Conservation (phyloP, 2,113 vertebrate genomes). For the Centropus unirufus region DNA sequence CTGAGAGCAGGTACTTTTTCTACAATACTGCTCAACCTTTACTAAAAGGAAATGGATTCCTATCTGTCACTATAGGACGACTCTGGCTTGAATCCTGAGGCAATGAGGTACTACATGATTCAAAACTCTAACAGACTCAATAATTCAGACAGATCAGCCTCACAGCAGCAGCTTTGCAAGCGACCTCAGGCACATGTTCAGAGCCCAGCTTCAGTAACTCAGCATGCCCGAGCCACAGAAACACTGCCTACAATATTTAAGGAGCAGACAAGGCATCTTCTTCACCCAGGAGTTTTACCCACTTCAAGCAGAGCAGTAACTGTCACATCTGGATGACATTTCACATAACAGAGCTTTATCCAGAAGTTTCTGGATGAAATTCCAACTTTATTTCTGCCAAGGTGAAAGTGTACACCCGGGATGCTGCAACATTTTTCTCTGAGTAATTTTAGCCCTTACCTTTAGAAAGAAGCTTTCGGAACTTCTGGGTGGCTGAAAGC, state of each 20-base stretch:
- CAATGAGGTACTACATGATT: neutral
- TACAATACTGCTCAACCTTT: neutral
- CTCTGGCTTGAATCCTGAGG: neutral
- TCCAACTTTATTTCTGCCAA: neutral
- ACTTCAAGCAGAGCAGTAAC: neutral
- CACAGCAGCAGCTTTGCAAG: neutral
- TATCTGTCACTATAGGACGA: neutral
- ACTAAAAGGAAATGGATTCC: neutral
- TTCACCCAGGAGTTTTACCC: neutral
- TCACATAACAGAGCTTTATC: neutral
- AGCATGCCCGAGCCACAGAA: neutral
- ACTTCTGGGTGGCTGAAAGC: conserved; percentile 96
- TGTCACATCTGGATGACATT: neutral
- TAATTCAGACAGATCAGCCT: neutral
- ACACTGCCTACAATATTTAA: neutral
- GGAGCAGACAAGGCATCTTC: neutral
- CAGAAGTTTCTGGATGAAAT: neutral
- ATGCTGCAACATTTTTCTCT: neutral
- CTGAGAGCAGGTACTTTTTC: neutral
- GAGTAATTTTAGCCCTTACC: conserved; percentile 74
- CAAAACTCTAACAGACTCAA: neutral
- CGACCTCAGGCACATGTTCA: rapidly evolving
- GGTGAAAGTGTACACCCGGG: neutral
- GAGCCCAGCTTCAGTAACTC: neutral
- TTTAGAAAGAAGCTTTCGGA: conserved; percentile 97